A percentile compares a stretch with the other conserved stretches of the same genome.
These are phyloP conservation scores for Grammomys dolichurus DNA, from an alignment of 2,113 vertebrate species.

Conservation along the genomic window DNA sequence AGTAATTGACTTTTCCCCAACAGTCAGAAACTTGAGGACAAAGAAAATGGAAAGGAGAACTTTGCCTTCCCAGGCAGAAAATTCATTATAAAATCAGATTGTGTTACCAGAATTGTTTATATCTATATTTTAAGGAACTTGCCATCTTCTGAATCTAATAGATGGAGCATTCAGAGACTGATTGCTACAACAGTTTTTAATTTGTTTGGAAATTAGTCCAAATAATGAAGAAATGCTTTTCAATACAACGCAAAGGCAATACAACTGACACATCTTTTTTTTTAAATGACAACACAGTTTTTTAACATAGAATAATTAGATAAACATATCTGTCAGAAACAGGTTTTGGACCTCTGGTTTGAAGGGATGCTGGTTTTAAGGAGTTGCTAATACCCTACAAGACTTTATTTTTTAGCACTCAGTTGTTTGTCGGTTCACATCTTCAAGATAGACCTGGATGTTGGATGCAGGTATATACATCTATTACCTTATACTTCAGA, in stretches of 20 bases:
- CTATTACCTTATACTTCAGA: neutral
- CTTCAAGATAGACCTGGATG: neutral
- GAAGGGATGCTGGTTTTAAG: slow-evolving; percentile 8
- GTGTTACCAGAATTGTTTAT: slow-evolving; percentile 79
- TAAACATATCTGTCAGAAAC: slow-evolving; percentile 44
- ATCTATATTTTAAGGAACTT: slow-evolving; percentile 79
- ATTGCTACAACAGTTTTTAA: slow-evolving; percentile 78
- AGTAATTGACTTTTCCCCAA: slow-evolving; percentile 33
- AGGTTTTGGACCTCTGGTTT: slow-evolving; percentile 55
- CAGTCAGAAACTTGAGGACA: slow-evolving; percentile 42
- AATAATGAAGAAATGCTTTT: slow-evolving; percentile 79
- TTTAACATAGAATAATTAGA: slow-evolving; percentile 66
- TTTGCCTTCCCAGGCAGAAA: slow-evolving; percentile 73
- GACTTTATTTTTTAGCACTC: neutral
- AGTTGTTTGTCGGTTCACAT: neutral
- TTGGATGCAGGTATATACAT: neutral
- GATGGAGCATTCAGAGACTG: slow-evolving; percentile 72
- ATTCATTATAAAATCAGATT: slow-evolving; percentile 80
- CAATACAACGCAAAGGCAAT: slow-evolving; percentile 53
- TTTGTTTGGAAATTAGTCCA: slow-evolving; percentile 80
- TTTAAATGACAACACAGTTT: slow-evolving; percentile 44
- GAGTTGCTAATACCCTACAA: neutral
- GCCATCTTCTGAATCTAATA: slow-evolving; percentile 79
- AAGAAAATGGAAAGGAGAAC: slow-evolving; percentile 59
- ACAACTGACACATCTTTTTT: slow-evolving; percentile 31